Base-by-base conservation (phyloP, 2,888 invertebrate genomes). In the Acleris literana region DNA sequence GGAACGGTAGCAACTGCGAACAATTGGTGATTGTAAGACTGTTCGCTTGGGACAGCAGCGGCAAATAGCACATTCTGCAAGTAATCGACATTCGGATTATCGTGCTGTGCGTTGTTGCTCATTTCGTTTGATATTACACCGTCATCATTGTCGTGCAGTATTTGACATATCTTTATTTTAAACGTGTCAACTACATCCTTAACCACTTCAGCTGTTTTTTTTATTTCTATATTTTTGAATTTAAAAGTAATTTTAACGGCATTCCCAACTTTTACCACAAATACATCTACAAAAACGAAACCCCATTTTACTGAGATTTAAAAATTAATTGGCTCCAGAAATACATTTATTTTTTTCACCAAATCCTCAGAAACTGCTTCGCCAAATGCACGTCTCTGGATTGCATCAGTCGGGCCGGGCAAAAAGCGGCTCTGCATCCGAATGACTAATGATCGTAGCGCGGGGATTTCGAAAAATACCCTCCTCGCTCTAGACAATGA, bases 391-490 rank as follows among this genome's bases (percentile, higher is more conserved):
- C 73, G 74, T 74, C 74, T 68, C 74, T 72, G 75, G 75, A 79
- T 81, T 87, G 86, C 87, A 86, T 81, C 79, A 78, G 76, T 66
- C 65, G 64, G 67, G 76, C 64, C 64, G 66, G 66, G 84, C 87
- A 89, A 89, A 89, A 90, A 88, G 79, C 78, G 70, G 77, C 76
- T 79, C 83, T 74, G 76, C 84, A 78, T 77, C 76, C 77, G 78
- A 77, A 86, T 90, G 89, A 92, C 81, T 86, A 90, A 90, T 90
- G 90, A 89, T 86, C 77, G 71, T 68, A 76, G 78, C 76, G 76
- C 75, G 76, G 74, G 83, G 84, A 84, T 87, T 85, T 81, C 78
- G 79, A 85, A 86, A 88, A 86, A 86, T 86, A 86, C 81, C n/a
- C 80, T 78, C 84, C 75, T 75, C 80, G 76, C 78, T 77, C 80